Percentiles rank a stretch among this genome's conserved stretches.
Evolutionary conservation across 92 coral and sea anemone genomes (phyloP).

Genomic region (Palythoa heliodiscus): DNA sequence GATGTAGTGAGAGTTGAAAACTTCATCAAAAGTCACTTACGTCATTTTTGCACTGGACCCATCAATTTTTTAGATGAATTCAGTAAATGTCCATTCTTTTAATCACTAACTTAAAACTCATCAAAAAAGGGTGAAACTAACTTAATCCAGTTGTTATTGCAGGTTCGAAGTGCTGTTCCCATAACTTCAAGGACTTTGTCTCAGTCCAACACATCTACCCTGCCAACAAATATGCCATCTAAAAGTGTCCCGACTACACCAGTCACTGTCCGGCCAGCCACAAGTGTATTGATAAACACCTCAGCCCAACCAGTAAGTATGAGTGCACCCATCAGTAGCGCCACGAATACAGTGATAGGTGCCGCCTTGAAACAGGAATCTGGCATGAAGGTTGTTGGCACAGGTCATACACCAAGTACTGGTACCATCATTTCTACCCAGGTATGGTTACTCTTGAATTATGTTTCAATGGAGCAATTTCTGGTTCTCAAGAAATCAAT

Average conservation of each 20-base stretch:
- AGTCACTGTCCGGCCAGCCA: constrained; percentile 1
- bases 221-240: constrained; percentile 12
- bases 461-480: too few relatives aligned
- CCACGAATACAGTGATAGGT: constrained; percentile 19
- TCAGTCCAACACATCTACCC: constrained; percentile 39
- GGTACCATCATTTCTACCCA: background rate
- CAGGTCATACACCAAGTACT: constrained; percentile 24
- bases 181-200: constrained; percentile 67
- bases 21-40: too few relatives aligned
- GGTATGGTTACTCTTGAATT: background rate
- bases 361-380: constrained; percentile 37
- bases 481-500: too few relatives aligned
- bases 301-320: constrained; percentile 23
- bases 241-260: constrained; percentile 20
- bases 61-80: too few relatives aligned
- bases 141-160: background rate
- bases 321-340: constrained; percentile 15
- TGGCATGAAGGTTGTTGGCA: background rate
- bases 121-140: background rate
- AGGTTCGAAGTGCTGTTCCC: constrained; percentile 66
- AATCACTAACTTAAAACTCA: too few relatives aligned
- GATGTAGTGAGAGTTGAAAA: too few relatives aligned
- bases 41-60: too few relatives aligned
- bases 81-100: too few relatives aligned
- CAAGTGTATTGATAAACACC: constrained; percentile 29